phyloP scores from a whole-genome alignment of 2,888 invertebrate species.

The Gymnocheta viridis region DNA sequence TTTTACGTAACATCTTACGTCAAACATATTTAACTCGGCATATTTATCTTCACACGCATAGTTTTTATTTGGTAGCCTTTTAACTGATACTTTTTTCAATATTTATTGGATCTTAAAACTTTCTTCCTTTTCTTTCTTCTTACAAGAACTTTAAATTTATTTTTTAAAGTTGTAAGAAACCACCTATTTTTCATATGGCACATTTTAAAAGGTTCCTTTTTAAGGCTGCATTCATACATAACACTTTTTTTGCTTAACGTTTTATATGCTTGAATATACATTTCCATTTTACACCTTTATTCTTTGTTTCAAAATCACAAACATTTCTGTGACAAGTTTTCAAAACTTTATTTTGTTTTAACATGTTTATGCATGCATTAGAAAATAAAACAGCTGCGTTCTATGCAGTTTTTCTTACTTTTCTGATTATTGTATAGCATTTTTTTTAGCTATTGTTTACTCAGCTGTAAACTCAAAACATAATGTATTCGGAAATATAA shows the following conservation, averaged over 20 bases:
- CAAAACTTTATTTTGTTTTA: background rate
- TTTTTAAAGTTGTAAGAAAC: no score
- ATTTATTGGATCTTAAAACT: no score
- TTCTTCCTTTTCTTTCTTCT: no score
- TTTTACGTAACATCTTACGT: no score
- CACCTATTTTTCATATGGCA: no score
- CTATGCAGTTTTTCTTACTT: background rate
- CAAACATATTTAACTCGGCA: no score
- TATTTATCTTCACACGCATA: no score
- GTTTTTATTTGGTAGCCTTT: no score
- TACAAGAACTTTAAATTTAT: no score
- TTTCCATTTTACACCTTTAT: background rate
- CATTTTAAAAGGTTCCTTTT: background rate
- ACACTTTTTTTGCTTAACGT: background rate
- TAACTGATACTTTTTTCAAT: no score
- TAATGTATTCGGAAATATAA: background rate
- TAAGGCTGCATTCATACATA: background rate
- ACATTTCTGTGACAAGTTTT: conserved; percentile 22
- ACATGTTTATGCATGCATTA: conserved; percentile 36
- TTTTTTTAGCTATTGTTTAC: background rate
- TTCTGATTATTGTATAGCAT: background rate
- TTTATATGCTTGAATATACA: background rate
- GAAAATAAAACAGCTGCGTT: background rate
- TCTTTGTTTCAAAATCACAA: conserved; percentile 19
- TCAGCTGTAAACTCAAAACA: background rate